Evolutionary conservation across 2,113 vertebrate genomes (phyloP), one percentile per base, ranked within the genome.

Genomic region (Boulengerochromis microlepis): DNA sequence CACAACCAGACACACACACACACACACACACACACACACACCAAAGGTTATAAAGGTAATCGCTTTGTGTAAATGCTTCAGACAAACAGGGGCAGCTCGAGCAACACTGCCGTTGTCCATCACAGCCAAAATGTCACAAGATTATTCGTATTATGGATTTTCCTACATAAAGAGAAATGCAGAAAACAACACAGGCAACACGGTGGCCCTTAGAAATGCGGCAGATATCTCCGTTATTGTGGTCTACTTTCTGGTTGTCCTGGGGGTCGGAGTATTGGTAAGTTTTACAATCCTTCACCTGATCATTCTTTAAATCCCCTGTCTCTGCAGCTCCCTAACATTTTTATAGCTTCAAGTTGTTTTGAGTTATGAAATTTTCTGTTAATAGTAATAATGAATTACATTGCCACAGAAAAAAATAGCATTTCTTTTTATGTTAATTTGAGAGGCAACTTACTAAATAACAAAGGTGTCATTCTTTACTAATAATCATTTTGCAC

Each of bases 201-300:
- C 3, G 0, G 56, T 82, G 7, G 93, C 84, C 2, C 94, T 99
- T 81, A 97, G 97, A 84, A 99, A 99, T 78, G 1, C 98, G 0
- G 98, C 98, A 0, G 98, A 99, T 91, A 99, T 99, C 92, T 97
- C 97, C 0, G 97, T 99, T 78, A 99, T 99, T 42, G 96, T 99
- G 78, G 7, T 98, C 87, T 99, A 99, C 93, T 99, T 99, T 88
- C 0, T 99, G 87, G 85, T 99, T 15, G 98, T 99, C 71, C 93
- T 99, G 94, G 98, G 94, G 40, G 98, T 99, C 1, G 98, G 98
- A 92, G 12, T 99, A 94, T 98, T 97, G 98, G 98, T 99, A 96
- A 87, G 98, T 97, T 54, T 4, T 13, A 78, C n/a, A 22, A 15
- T 57, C 54, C 82, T 81, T 89, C 6, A 31, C 10, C 56, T 22